Evolutionary conservation across 30 jellyfish, hydroid and myxozoan genomes (phyloP).

Genomic region (Pelagia noctiluca): DNA sequence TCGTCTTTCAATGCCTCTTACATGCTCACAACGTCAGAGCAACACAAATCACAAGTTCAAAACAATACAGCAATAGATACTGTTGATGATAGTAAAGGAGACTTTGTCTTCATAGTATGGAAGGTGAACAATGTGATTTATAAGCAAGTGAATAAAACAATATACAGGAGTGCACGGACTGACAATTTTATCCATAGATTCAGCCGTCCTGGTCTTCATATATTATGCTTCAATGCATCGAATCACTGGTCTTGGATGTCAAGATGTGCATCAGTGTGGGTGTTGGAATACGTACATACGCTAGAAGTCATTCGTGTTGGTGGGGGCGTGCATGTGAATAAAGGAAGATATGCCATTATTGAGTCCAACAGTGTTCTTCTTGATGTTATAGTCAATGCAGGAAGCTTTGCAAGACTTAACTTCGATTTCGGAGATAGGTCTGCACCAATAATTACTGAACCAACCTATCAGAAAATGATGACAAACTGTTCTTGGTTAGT

Average conservation of each 20-base stretch:
- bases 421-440: slow-evolving; percentile 60
- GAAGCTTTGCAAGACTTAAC: slow-evolving; percentile 51
- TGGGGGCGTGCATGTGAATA: slow-evolving; percentile 42
- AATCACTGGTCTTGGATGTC: slow-evolving; percentile 18
- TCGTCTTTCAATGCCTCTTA: slow-evolving; percentile 11
- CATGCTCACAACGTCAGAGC: slow-evolving; percentile 11
- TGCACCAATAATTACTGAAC: background rate
- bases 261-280: slow-evolving; percentile 28
- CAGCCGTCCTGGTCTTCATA: slow-evolving; percentile 5
- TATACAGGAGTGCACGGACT: background rate
- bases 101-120: slow-evolving; percentile 18
- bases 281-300: slow-evolving; percentile 18
- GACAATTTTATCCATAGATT: slow-evolving; percentile 26
- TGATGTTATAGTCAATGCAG: slow-evolving; percentile 63
- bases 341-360: slow-evolving; percentile 45
- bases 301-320: slow-evolving; percentile 26
- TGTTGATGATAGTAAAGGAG: slow-evolving; percentile 3
- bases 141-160: slow-evolving; percentile 38
- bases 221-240: slow-evolving; percentile 30
- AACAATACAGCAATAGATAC: background rate
- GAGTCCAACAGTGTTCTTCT: slow-evolving; percentile 8
- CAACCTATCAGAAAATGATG: background rate
- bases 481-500: slow-evolving; percentile 54
- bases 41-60: background rate
- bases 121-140: slow-evolving; percentile 4